Base-by-base conservation (phyloP, 2,888 invertebrate species). In the Timema cristinae region DNA sequence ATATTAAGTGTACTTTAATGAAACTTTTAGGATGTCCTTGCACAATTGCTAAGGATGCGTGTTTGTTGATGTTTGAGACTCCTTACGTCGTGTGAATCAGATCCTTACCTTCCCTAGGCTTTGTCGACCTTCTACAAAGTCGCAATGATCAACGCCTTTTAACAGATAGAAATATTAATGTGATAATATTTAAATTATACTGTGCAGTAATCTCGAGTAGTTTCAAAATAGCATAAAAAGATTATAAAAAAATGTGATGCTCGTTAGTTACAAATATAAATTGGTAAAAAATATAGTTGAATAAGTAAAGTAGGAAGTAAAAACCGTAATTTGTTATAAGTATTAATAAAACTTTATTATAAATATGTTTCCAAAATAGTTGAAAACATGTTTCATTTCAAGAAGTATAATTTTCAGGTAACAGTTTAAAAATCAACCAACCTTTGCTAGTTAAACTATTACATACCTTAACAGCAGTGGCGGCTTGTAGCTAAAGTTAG, bases 161-260 rank as follows among this genome's bases (percentile, higher is more conserved):
- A 66, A 61, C 52, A 61, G 69, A 67, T 50, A 63, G 70, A 67
- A 73, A 69, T 70, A 54, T 68, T 68, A 69, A 71, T 73, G 73
- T 73, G 73, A 73, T 73, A 72, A 70, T 63, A 63, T 48, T 63
- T 32, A 47, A 47, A 47, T 63, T 48, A 63, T 63, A 48, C 63
- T 48, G 32, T 63, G 63, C 32, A 32, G 63, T 63, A 63, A 63
- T 48, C 32, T 63, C 63, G 11, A 32, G 59, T 63, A 63, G 63
- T 32, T 10, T 63, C 13, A 63, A 48, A 13, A 63, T 6, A 47
- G n/a, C n/a, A 54, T 1, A 54, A 54, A 54, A 15, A 63, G 48
- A 47, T 48, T 63, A 63, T 48, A 63, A 63, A 32, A 59, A 48
- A 63, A 47, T 63, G 32, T 63, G 63, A 48, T 63, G 63, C 63